Conservation (phyloP, 2,797 vertebrate genomes). For the Sebastiscus albofasciatus region DNA sequence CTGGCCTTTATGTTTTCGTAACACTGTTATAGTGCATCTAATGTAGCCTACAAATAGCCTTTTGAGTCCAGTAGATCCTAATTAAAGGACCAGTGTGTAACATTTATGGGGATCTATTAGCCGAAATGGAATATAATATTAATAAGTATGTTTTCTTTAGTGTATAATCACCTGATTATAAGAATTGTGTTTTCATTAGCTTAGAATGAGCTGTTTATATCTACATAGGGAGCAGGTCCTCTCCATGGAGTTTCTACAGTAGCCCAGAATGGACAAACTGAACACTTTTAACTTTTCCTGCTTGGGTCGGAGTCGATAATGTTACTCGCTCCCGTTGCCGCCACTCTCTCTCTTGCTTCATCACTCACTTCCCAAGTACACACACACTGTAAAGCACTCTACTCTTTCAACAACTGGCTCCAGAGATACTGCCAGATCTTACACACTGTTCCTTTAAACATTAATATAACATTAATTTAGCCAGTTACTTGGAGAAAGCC, state of each 20-base stretch:
- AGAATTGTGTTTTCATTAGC: not conserved
- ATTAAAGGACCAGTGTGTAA: not conserved
- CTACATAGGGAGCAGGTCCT: not conserved
- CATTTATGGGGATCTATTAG: not conserved
- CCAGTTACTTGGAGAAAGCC: too few species aligned
- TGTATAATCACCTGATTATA: not conserved
- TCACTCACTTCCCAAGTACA: too few species aligned
- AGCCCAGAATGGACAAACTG: not conserved
- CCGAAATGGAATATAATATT: too few species aligned
- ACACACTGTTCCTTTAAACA: too few species aligned
- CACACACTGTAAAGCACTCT: too few species aligned
- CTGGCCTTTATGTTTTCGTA: constrained; percentile 14
- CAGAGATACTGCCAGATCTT: too few species aligned
- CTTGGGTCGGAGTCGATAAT: too few species aligned
- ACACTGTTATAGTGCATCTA: not conserved
- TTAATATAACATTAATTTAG: too few species aligned
- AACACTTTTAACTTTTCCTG: not conserved
- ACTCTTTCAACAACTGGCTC: too few species aligned
- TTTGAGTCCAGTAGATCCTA: not conserved
- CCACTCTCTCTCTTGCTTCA: too few species aligned
- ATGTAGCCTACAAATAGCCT: not conserved
- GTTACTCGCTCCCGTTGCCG: too few species aligned
- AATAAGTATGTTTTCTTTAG: not conserved
- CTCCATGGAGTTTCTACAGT: not conserved
- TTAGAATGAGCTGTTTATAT: not conserved